Conservation (phyloP, 1,140 invertebrate species). For the Monochamus saltuarius region DNA sequence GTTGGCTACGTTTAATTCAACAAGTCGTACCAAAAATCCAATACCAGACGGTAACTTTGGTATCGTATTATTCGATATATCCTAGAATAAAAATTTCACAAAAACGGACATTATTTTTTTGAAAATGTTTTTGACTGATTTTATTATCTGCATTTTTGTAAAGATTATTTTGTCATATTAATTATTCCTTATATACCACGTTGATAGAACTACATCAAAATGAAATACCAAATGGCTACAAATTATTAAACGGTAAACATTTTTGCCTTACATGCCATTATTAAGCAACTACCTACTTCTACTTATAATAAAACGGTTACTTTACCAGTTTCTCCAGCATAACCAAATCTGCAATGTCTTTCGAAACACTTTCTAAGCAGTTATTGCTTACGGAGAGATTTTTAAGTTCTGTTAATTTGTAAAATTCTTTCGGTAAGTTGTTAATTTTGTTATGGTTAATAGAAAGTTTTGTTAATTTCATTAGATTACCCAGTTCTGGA, state of each 20-base stretch:
- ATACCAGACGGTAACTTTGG: constrained; percentile 72
- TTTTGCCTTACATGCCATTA: not conserved
- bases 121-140: no score
- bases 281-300: not conserved
- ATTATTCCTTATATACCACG: no score
- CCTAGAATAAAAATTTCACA: constrained; percentile 55
- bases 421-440: constrained; percentile 64
- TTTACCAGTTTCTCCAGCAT: constrained; percentile 70
- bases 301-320: not conserved
- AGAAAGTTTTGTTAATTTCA: constrained; percentile 73
- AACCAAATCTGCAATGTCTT: constrained; percentile 67
- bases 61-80: constrained; percentile 66
- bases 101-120: no score
- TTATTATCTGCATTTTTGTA: no score
- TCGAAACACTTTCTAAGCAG: constrained; percentile 57
- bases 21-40: constrained; percentile 71
- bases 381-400: constrained; percentile 72
- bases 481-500: constrained; percentile 72
- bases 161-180: no score
- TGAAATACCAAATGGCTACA: no score
- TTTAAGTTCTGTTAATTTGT: constrained; percentile 66
- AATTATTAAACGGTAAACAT: no score
- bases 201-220: no score
- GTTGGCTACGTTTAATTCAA: constrained; percentile 75
- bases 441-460: constrained; percentile 76